These are phyloP conservation scores for Botrylloides violaceus DNA, from an alignment of 23 tunicate species.

Conservation along the genomic window DNA sequence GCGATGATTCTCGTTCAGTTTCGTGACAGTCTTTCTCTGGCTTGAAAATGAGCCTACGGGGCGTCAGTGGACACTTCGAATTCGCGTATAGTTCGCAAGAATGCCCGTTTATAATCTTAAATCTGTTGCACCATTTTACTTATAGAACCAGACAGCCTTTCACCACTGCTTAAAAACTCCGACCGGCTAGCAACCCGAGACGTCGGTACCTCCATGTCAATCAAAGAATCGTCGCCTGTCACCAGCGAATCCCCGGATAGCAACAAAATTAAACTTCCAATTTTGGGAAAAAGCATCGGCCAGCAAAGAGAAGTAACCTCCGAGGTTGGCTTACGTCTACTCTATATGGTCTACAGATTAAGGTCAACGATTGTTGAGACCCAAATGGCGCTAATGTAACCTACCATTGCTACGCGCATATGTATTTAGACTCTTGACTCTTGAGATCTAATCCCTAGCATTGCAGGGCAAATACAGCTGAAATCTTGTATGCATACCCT, in stretches of 20 bases:
- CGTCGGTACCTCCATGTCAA: not conserved
- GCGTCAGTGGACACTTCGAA: too few species aligned
- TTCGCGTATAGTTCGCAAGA: too few species aligned
- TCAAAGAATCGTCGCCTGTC: slow-evolving; percentile 7
- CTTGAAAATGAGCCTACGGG: too few species aligned
- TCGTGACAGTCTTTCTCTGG: too few species aligned
- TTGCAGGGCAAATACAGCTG: not conserved
- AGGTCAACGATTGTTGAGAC: too few species aligned
- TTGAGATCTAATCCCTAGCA: too few species aligned
- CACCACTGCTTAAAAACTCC: not conserved
- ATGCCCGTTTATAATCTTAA: not conserved
- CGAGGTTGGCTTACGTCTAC: too few species aligned
- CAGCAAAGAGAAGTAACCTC: slow-evolving; percentile 17
- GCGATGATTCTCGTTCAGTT: too few species aligned
- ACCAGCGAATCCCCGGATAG: slow-evolving; percentile 10
- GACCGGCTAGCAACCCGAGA: slow-evolving; percentile 1
- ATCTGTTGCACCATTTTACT: not conserved
- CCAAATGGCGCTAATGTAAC: too few species aligned
- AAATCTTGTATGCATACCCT: not conserved
- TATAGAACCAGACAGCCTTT: not conserved
- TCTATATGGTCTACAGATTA: too few species aligned
- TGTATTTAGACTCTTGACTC: too few species aligned
- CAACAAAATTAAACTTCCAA: slow-evolving; percentile 13
- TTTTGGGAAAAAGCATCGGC: slow-evolving; percentile 20
- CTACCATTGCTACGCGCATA: too few species aligned